Evolutionary conservation across 2,113 vertebrate species (phyloP).

Genomic region (Podarcis muralis): DNA sequence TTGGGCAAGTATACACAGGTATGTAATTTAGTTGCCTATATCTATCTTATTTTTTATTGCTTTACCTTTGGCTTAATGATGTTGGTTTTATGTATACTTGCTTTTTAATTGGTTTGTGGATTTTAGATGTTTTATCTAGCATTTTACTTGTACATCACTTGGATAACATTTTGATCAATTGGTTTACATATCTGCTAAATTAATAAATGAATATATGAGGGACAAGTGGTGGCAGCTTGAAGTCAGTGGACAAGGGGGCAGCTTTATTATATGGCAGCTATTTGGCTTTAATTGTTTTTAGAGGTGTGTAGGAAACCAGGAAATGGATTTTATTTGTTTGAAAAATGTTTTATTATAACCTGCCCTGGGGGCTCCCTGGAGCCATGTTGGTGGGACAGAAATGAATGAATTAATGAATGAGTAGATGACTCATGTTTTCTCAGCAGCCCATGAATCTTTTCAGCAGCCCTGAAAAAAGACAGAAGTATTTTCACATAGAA

Average conservation of each 20-base stretch:
- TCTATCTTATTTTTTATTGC: too few relatives aligned
- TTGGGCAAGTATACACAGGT: too few relatives aligned
- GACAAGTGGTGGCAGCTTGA: too few relatives aligned
- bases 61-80: too few relatives aligned
- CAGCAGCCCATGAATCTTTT: background rate
- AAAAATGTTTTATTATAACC: background rate
- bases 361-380: background rate
- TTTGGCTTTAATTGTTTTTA: background rate
- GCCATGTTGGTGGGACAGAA: background rate
- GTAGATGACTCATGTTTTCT: background rate
- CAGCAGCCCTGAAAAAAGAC: background rate
- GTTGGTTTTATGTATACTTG: too few relatives aligned
- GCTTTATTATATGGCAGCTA: background rate
- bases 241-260: background rate
- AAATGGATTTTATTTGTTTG: background rate
- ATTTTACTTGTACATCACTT: too few relatives aligned
- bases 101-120: too few relatives aligned
- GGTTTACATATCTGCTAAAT: too few relatives aligned
- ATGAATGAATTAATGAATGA: background rate
- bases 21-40: too few relatives aligned
- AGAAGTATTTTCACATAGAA: background rate
- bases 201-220: too few relatives aligned
- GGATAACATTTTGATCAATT: too few relatives aligned
- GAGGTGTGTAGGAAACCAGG: background rate
- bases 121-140: too few relatives aligned